Conservation (phyloP, 1,140 invertebrate genomes). For the Orius laevigatus region DNA sequence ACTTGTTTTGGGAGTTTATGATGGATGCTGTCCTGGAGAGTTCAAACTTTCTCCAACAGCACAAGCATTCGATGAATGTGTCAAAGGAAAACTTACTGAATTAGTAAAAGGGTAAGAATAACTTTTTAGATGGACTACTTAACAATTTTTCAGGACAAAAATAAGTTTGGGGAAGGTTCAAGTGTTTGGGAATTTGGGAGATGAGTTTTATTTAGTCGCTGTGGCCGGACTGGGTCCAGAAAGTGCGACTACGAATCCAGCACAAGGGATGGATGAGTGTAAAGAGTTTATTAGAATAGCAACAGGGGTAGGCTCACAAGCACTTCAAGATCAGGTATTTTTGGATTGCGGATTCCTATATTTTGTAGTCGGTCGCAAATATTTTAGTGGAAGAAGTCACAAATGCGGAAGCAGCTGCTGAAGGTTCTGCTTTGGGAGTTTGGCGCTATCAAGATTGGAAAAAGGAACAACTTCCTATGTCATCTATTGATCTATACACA, state of each 20-base stretch:
- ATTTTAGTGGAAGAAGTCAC: slow-evolving; percentile 33
- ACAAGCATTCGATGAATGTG: slow-evolving; percentile 3
- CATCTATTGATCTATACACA: slow-evolving; percentile 15
- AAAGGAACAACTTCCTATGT: slow-evolving; percentile 24
- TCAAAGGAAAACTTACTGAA: slow-evolving; percentile 6
- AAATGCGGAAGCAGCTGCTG: slow-evolving; percentile 33
- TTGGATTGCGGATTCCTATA: neutral
- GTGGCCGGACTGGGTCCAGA: slow-evolving; percentile 31
- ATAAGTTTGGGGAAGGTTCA: slow-evolving; percentile 3
- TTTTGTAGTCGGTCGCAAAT: slow-evolving; percentile 26
- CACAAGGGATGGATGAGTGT: slow-evolving; percentile 30
- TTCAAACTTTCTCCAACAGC: slow-evolving; percentile 3
- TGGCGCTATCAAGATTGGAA: slow-evolving; percentile 36
- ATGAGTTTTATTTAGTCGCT: slow-evolving; percentile 23
- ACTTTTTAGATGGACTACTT: too few species aligned
- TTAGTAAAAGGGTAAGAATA: slow-evolving; percentile 7
- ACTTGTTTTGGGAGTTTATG: slow-evolving; percentile 9
- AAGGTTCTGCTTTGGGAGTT: slow-evolving; percentile 29
- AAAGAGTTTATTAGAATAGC: slow-evolving; percentile 30
- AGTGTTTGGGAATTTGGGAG: slow-evolving; percentile 30
- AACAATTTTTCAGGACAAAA: slow-evolving; percentile 1
- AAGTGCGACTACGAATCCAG: slow-evolving; percentile 25
- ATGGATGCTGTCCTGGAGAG: slow-evolving; percentile 4
- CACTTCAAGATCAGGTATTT: slow-evolving; percentile 29
- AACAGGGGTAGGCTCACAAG: slow-evolving; percentile 27